Conservation (phyloP, 2,888 invertebrate species). For the Theretra japonica region DNA sequence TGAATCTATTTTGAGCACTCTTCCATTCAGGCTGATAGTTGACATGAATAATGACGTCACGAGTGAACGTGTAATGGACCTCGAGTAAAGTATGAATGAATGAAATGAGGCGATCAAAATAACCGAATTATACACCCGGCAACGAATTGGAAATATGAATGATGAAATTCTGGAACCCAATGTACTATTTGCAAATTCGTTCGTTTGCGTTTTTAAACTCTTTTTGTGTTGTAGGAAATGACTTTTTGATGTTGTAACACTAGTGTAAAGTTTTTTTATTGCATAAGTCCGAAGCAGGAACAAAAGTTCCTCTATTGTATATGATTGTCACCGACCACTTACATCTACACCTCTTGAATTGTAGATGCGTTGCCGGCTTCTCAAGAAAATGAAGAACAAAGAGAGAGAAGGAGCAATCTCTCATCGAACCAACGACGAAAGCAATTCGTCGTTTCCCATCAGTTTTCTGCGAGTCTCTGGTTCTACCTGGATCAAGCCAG, state of each 20-base stretch:
- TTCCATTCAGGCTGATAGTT: neutral
- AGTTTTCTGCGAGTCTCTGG: too few relatives aligned
- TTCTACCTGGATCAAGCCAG: too few relatives aligned
- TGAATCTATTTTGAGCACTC: neutral
- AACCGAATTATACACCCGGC: conserved; percentile 15
- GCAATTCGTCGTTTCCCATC: too few relatives aligned
- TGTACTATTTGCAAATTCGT: neutral
- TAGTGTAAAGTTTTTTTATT: too few relatives aligned
- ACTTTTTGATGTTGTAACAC: neutral
- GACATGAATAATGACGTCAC: conserved; percentile 20
- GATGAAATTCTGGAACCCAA: neutral
- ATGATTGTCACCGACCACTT: too few relatives aligned
- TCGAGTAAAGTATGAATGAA: conserved; percentile 10
- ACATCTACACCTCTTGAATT: too few relatives aligned
- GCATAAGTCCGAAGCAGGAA: too few relatives aligned
- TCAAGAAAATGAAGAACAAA: too few relatives aligned
- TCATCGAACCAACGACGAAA: too few relatives aligned
- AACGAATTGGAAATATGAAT: conserved; percentile 13
- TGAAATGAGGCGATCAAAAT: conserved; percentile 12
- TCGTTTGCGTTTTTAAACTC: neutral
- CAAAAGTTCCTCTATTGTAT: too few relatives aligned
- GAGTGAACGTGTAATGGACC: conserved; percentile 11
- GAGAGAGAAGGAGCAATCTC: too few relatives aligned
- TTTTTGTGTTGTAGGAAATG: neutral
- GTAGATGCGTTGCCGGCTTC: too few relatives aligned